These are phyloP conservation scores for Proterorhinus semilunaris DNA, from an alignment of 2,113 vertebrate species.

Conservation along the genomic window DNA sequence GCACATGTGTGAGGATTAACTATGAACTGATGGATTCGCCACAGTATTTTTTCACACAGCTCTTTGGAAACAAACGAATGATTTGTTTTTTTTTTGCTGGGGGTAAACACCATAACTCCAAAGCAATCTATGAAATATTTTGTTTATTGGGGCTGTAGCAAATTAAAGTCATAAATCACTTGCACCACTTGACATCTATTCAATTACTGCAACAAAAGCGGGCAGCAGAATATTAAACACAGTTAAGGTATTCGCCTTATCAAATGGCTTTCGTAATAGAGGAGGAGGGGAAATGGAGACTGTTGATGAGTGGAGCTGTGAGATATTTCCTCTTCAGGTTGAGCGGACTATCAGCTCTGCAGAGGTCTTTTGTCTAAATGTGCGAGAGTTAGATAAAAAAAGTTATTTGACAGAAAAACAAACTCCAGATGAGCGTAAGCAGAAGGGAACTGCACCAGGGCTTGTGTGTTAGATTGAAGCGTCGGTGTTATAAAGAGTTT, in stretches of 20 bases:
- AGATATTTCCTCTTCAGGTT: conserved; percentile 39
- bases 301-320: conserved; percentile 34
- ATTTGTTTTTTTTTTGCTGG: neutral
- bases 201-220: conserved; percentile 19
- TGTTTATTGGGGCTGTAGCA: conserved; percentile 21
- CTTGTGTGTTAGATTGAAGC: neutral
- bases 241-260: conserved; percentile 38
- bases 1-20: conserved; percentile 4
- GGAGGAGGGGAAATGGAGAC: conserved; percentile 32
- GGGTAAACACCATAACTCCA: neutral
- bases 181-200: conserved; percentile 15
- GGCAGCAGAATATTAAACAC: conserved; percentile 40
- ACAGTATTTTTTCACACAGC: neutral
- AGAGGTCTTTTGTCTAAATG: conserved; percentile 37
- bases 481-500: neutral
- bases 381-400: conserved; percentile 58
- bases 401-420: conserved; percentile 36
- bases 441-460: conserved; percentile 2
- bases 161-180: conserved; percentile 43
- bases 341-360: conserved; percentile 27
- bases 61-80: neutral
- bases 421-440: conserved; percentile 19
- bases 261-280: conserved; percentile 50
- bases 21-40: conserved; percentile 1
- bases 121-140: conserved; percentile 12